These are phyloP conservation scores for Hestina assimilis DNA, from an alignment of 1,140 invertebrate species.

Conservation along the genomic window DNA sequence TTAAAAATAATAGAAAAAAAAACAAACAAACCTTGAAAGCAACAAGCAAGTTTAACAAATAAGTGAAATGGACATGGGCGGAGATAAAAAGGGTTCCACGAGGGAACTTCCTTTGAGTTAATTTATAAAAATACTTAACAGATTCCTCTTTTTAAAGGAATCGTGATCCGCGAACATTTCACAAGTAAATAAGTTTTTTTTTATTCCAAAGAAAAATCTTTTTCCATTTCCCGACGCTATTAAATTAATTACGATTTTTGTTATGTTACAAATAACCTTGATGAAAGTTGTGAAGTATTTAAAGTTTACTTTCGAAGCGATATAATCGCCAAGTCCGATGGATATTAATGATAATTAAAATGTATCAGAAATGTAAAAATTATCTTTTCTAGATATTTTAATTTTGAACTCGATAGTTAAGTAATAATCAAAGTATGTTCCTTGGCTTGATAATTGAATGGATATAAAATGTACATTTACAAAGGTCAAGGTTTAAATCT, in stretches of 20 bases:
- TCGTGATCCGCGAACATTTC: conserved; percentile 1
- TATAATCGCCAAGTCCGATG: too few relatives aligned
- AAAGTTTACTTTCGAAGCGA: too few relatives aligned
- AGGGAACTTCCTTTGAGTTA: conserved; percentile 37
- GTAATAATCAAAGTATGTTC: too few relatives aligned
- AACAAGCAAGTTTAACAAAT: conserved; percentile 34
- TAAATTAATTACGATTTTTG: neutral
- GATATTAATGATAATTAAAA: too few relatives aligned
- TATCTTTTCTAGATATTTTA: too few relatives aligned
- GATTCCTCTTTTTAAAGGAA: conserved; percentile 23
- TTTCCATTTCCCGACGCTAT: neutral
- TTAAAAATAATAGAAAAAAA: neutral
- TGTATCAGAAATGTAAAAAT: too few relatives aligned
- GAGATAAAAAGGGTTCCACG: conserved; percentile 39
- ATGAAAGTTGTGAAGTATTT: too few relatives aligned
- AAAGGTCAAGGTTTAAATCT: too few relatives aligned
- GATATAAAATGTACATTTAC: too few relatives aligned
- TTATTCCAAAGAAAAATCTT: neutral
- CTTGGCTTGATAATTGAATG: too few relatives aligned
- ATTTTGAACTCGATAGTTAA: too few relatives aligned
- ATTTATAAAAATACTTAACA: conserved; percentile 34
- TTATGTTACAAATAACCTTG: neutral
- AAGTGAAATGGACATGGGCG: conserved; percentile 33
- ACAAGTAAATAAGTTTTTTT: conserved; percentile 6
- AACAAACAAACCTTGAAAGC: conserved; percentile 32